Conservation (phyloP, 2,888 invertebrate genomes). For the Trichopoda pennipes region DNA sequence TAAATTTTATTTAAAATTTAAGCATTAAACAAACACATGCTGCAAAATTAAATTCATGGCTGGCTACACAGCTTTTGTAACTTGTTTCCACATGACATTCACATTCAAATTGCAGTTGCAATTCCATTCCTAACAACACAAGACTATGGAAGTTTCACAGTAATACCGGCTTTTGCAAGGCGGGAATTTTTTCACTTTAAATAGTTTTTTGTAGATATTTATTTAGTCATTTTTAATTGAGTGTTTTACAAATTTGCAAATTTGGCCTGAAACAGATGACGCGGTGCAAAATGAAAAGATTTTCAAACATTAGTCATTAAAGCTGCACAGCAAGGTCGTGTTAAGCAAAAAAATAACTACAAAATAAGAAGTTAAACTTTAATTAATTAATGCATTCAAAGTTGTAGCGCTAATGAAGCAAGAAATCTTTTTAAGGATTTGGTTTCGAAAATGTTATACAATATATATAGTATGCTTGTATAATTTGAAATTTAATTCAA, state of each 20-base stretch:
- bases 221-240: constrained; percentile 20
- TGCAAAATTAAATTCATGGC: constrained; percentile 50
- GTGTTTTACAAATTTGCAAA: not conserved
- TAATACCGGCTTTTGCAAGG: constrained; percentile 54
- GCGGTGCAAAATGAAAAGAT: constrained; percentile 45
- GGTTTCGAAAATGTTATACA: constrained; percentile 28
- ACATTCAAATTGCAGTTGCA: constrained; percentile 64
- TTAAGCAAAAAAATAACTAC: constrained; percentile 16
- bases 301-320: constrained; percentile 33
- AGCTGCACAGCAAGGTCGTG: constrained; percentile 44
- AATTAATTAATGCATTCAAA: constrained; percentile 12
- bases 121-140: constrained; percentile 44
- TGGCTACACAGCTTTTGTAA: constrained; percentile 35
- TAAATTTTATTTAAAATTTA: not conserved
- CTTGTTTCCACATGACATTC: constrained; percentile 68
- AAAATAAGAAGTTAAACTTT: constrained; percentile 9
- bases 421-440: constrained; percentile 35
- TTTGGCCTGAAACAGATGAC: constrained; percentile 58
- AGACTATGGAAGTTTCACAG: constrained; percentile 39
- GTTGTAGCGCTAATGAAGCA: not conserved
- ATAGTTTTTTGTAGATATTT: constrained; percentile 10
- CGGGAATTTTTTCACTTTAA: constrained; percentile 27
- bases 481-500: not conserved
- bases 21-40: constrained; percentile 20
- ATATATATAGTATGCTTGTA: not conserved